These are phyloP conservation scores for Dendrolimus punctatus DNA, from an alignment of 1,140 invertebrate genomes.

Conservation along the genomic window DNA sequence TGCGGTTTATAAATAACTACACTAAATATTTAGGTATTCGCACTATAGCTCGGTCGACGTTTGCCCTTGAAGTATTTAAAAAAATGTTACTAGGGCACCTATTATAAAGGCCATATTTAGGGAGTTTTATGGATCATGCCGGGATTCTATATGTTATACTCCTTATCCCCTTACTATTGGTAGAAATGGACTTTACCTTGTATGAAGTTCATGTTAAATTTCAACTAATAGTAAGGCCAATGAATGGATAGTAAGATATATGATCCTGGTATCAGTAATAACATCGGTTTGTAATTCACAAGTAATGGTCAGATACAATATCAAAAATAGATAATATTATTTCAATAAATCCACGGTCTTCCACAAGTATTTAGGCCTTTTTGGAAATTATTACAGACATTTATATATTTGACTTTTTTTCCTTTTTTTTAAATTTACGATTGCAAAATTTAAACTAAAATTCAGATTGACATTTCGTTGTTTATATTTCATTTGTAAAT, in stretches of 20 bases:
- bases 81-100: too few species aligned
- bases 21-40: conserved; percentile 24
- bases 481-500: conserved; percentile 19
- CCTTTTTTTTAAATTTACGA: neutral
- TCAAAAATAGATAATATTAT: conserved; percentile 2
- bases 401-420: neutral
- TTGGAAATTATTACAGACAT: conserved; percentile 9
- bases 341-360: conserved; percentile 25
- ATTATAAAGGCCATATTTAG: too few species aligned
- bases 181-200: too few species aligned
- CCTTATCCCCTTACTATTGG: too few species aligned
- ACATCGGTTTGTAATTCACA: conserved; percentile 25
- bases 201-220: conserved; percentile 12
- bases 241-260: too few species aligned
- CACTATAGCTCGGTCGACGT: neutral
- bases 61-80: too few species aligned
- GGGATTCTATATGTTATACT: too few species aligned
- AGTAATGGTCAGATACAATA: conserved; percentile 36
- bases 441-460: too few species aligned
- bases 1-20: conserved; percentile 23
- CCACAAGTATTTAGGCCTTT: conserved; percentile 24
- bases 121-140: too few species aligned
- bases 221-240: conserved; percentile 34
- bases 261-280: conserved; percentile 24
- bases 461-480: too few species aligned